A percentile compares a stretch with the other conserved stretches of the same genome.
phyloP scores from a whole-genome alignment of 2,113 vertebrate genomes.

The Chionodraco myersi region DNA sequence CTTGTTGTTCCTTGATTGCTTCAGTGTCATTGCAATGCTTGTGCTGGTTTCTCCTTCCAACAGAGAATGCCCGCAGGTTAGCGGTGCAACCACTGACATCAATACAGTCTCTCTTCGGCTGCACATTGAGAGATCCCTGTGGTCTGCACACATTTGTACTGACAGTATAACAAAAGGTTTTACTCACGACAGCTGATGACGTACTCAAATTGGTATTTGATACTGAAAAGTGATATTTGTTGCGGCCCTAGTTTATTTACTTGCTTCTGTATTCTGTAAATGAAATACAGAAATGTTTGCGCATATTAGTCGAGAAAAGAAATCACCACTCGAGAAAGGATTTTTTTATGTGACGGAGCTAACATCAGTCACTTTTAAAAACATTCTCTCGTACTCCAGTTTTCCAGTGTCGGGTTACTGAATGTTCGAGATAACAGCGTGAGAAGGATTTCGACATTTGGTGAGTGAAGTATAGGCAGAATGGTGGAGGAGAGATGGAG shows the following conservation, averaged over 20 bases:
- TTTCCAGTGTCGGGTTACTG: slow-evolving; percentile 33
- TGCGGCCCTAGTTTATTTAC: not conserved
- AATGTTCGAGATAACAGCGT: slow-evolving; percentile 31
- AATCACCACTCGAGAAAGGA: not conserved
- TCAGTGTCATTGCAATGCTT: slow-evolving; percentile 35
- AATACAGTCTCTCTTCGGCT: slow-evolving; percentile 10
- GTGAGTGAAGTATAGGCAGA: slow-evolving; percentile 33
- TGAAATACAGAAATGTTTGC: not conserved
- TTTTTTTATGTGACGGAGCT: slow-evolving; percentile 12
- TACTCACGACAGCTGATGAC: not conserved
- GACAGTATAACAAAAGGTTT: not conserved
- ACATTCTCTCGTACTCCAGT: not conserved
- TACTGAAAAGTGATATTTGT: not conserved
- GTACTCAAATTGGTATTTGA: not conserved
- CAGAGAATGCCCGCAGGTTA: slow-evolving; percentile 23
- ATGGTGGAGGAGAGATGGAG: slow-evolving; percentile 51
- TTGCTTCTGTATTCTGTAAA: not conserved
- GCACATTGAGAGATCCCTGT: slow-evolving; percentile 5
- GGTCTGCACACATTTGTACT: slow-evolving; percentile 4
- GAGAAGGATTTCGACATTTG: slow-evolving; percentile 40
- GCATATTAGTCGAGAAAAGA: not conserved
- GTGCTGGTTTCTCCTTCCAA: slow-evolving; percentile 21
- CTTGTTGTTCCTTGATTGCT: slow-evolving; percentile 17
- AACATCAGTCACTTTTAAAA: slow-evolving; percentile 5
- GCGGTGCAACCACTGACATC: slow-evolving; percentile 34